phyloP scores from a whole-genome alignment of 1,140 invertebrate species.

The Zelostemma sp. region DNA sequence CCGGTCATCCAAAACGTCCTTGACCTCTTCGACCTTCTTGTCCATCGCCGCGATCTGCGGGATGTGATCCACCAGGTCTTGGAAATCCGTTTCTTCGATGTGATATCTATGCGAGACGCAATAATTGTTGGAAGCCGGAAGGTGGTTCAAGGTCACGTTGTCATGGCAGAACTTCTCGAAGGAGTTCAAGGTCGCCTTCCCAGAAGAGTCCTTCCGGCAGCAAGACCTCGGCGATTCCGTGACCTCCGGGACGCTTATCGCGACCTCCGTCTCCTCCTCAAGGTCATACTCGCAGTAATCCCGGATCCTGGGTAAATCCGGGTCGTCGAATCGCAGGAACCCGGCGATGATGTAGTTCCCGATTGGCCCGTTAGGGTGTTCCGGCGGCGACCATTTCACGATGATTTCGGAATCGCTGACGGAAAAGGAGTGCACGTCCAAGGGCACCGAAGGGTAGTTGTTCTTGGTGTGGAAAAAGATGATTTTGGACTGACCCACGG shows the following conservation, averaged over 20 bases:
- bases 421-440: constrained; percentile 64
- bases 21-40: not conserved
- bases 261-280: constrained; percentile 5
- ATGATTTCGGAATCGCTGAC: constrained; percentile 66
- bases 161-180: constrained; percentile 55
- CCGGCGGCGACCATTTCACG: constrained; percentile 75
- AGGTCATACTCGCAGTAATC: constrained; percentile 72
- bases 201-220: constrained; percentile 34
- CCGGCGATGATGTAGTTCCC: constrained; percentile 74
- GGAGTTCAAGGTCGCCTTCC: constrained; percentile 25
- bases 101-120: constrained; percentile 49
- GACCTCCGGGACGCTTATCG: constrained; percentile 13
- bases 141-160: constrained; percentile 42
- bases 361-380: constrained; percentile 76
- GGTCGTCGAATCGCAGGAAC: constrained; percentile 61
- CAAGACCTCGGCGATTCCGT: constrained; percentile 41
- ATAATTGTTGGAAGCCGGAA: constrained; percentile 45
- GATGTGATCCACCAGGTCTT: constrained; percentile 5
- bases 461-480: constrained; percentile 75
- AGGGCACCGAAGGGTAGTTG: constrained; percentile 72
- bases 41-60: constrained; percentile 2
- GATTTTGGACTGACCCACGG: constrained; percentile 69
- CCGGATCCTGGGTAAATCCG: constrained; percentile 64
- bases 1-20: constrained; percentile 19
- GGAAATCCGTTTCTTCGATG: constrained; percentile 17